These are phyloP conservation scores for Eubasilissa splendida DNA, from an alignment of 2,888 invertebrate species.

Conservation along the genomic window DNA sequence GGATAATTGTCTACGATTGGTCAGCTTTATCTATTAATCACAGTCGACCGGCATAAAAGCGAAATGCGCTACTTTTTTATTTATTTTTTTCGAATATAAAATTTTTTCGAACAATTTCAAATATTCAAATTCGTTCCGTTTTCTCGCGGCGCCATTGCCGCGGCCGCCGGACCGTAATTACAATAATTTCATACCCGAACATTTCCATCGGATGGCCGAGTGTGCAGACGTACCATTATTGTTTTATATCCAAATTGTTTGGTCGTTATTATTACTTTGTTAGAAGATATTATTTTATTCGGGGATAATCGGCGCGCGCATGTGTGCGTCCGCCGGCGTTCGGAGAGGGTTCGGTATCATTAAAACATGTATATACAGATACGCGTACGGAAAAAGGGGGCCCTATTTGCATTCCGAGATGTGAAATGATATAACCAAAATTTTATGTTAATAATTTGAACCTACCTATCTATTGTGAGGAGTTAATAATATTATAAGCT, in stretches of 20 bases:
- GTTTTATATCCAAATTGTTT: constrained; percentile 55
- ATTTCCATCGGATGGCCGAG: constrained; percentile 49
- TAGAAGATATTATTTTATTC: constrained; percentile 51
- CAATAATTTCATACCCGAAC: constrained; percentile 52
- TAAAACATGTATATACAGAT: not conserved
- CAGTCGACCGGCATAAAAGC: too few species aligned
- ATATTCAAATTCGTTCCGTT: constrained; percentile 37
- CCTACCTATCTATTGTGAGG: too few species aligned
- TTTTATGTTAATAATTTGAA: too few species aligned
- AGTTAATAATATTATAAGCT: too few species aligned
- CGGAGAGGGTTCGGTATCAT: constrained; percentile 2
- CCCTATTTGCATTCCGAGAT: not conserved
- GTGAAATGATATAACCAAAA: too few species aligned
- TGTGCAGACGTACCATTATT: constrained; percentile 54
- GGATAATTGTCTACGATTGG: too few species aligned
- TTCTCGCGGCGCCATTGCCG: constrained; percentile 45
- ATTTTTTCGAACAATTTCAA: constrained; percentile 20
- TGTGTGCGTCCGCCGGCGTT: not conserved
- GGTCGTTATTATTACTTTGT: constrained; percentile 51
- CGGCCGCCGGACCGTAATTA: constrained; percentile 43
- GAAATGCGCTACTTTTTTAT: not conserved
- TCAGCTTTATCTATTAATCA: too few species aligned
- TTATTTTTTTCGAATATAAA: not conserved
- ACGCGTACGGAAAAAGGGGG: too few species aligned
- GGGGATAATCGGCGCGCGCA: constrained; percentile 26